Base-by-base conservation (phyloP, 2,113 vertebrate genomes). In the Ceyx melanurus region DNA sequence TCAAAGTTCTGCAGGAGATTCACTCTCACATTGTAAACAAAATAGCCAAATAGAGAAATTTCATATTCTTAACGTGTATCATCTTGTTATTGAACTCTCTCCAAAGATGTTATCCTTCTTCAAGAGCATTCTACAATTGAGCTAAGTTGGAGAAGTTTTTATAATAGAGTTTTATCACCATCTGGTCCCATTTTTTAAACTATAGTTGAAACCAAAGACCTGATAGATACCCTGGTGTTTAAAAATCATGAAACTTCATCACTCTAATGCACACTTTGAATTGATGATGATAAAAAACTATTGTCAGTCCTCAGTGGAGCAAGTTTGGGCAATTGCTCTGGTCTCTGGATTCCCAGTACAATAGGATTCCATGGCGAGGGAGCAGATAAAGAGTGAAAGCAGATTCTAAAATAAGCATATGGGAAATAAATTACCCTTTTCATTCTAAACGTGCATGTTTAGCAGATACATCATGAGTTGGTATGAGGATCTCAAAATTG, bases 41-140 rank as follows among this genome's bases (percentile, higher is more conserved):
- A 40, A 53, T 66, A 88, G 42, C 87, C 33, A 87, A 80, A 87
- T 14, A 65, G 50, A 87, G 67, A 45, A 80, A 86, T 82, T 92
- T 78, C 54, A 58, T 88, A 46, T 88, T 92, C 67, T 87, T 86
- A 88, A 26, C 6, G 33, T 50, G 42, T 75, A 37, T 80, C 50
- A 62, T 84, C 71, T 90, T 82, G 78, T 73, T 85, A 82, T 91
- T 88, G 54, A 80, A 29, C 54, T 83, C 94, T 35, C 53, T 65
- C 54, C 58, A 45, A 79, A 78, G 51, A 74, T 50, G 9, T 81
- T 88, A 33, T 53, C 8, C 31, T 88, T 74, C 57, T 83, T 81
- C 61, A 88, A 92, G 74, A 87, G 48, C 80, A 86, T 45, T 89
- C 57, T 23, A 56, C n/a, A 86, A 18, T 1, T 1, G 18, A 93